These are phyloP conservation scores for Champsocephalus esox DNA, from an alignment of 2,797 vertebrate genomes.

Conservation along the genomic window DNA sequence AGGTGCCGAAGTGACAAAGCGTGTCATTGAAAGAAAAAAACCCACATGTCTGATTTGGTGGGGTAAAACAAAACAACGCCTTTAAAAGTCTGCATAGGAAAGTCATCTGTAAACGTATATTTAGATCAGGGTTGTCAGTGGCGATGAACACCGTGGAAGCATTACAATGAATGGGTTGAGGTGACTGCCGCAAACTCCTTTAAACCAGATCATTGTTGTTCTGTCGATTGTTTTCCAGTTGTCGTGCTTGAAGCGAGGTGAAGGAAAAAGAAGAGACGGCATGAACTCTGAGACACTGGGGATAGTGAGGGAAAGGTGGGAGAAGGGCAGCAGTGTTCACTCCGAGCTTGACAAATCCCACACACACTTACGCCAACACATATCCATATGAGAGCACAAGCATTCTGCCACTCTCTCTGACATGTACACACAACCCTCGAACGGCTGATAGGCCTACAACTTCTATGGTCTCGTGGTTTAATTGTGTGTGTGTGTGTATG, in stretches of 20 bases:
- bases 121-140: not conserved
- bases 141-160: too few relatives aligned
- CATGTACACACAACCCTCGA: conserved; percentile 66
- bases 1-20: conserved; percentile 4
- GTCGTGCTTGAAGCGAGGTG: conserved; percentile 91
- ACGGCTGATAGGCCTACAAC: conserved; percentile 65
- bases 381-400: conserved; percentile 48
- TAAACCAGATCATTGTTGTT: not conserved
- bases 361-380: conserved; percentile 32
- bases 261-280: conserved; percentile 84
- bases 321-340: conserved; percentile 78
- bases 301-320: conserved; percentile 77
- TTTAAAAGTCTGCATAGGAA: conserved; percentile 6
- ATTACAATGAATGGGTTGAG: not conserved
- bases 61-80: not conserved
- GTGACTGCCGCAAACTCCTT: not conserved
- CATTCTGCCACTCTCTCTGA: conserved; percentile 46
- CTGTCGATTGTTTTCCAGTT: not conserved
- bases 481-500: conserved; percentile 44
- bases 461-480: conserved; percentile 48
- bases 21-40: conserved; percentile 12
- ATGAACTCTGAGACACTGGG: conserved; percentile 77
- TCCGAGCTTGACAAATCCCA: conserved; percentile 59
- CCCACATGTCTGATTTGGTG: not conserved
- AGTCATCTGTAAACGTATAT: not conserved